Conservation (phyloP, 1,140 invertebrate species). For the Acromyrmex heyeri region DNA sequence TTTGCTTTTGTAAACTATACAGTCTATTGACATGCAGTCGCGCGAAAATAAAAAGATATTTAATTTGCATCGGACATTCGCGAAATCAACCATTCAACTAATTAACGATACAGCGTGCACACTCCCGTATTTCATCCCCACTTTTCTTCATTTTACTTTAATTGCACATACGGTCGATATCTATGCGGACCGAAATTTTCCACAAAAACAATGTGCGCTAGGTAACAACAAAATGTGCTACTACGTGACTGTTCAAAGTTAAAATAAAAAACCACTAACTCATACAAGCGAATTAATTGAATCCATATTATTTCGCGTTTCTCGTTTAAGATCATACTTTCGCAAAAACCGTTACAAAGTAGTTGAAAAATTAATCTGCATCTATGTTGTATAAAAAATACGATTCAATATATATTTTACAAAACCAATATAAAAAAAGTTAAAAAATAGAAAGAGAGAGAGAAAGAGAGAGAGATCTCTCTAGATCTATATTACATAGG, state of each 20-base stretch:
- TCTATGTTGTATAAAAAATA: constrained; percentile 5
- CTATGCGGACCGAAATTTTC: constrained; percentile 16
- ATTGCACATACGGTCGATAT: constrained; percentile 45
- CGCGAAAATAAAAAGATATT: constrained; percentile 8
- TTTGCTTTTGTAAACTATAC: background rate
- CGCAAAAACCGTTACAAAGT: background rate
- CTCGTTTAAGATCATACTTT: constrained; percentile 16
- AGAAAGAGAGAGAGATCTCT: background rate
- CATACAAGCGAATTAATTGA: constrained; percentile 37
- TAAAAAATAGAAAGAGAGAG: background rate
- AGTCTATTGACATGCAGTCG: background rate
- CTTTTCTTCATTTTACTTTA: constrained; percentile 22
- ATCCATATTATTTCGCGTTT: constrained; percentile 18
- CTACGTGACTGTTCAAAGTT: constrained; percentile 27
- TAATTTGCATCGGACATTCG: constrained; percentile 25
- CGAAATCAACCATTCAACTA: constrained; percentile 44
- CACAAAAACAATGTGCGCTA: constrained; percentile 35
- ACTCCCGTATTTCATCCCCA: constrained; percentile 7
- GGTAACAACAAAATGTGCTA: constrained; percentile 42
- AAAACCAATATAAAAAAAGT: background rate
- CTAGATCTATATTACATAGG: background rate
- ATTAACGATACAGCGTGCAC: constrained; percentile 18
- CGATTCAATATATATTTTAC: background rate
- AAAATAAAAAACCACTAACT: constrained; percentile 36
- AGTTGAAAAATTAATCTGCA: constrained; percentile 6